A percentile compares a stretch with the other conserved stretches of the same genome.
phyloP scores from a whole-genome alignment of 2,113 vertebrate species.

The Spea bombifrons region DNA sequence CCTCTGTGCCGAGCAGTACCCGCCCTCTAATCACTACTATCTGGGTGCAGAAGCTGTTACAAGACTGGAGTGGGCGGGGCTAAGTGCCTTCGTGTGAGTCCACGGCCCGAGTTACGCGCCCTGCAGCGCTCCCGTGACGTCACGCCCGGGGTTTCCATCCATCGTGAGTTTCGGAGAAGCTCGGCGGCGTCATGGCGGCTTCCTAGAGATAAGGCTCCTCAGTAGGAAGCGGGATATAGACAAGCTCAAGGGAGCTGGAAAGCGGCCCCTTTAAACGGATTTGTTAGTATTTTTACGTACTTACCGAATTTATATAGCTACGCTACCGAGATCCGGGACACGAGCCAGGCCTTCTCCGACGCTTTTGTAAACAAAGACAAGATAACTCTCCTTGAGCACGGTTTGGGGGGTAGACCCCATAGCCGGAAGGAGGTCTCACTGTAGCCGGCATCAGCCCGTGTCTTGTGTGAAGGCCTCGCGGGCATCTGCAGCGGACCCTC shows the following conservation, averaged over 20 bases:
- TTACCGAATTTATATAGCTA: too few relatives aligned
- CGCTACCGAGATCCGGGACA: neutral
- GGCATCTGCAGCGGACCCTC: too few relatives aligned
- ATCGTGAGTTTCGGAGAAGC: conserved; percentile 41
- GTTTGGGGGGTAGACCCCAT: conserved; percentile 1
- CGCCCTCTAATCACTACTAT: neutral
- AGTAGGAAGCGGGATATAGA: neutral
- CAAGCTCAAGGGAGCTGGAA: too few relatives aligned
- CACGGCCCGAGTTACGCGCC: conserved; percentile 29
- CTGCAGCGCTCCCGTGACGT: conserved; percentile 45
- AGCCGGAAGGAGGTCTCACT: conserved; percentile 12
- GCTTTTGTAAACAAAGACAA: conserved; percentile 34
- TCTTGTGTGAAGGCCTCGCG: too few relatives aligned
- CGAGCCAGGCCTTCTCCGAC: neutral
- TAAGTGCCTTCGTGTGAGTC: conserved; percentile 22
- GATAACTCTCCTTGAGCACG: conserved; percentile 26
- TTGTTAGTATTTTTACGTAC: too few relatives aligned
- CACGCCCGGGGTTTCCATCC: conserved; percentile 46
- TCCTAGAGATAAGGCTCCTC: conserved; percentile 25
- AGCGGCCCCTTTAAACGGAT: too few relatives aligned
- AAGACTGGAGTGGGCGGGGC: neutral
- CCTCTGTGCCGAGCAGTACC: too few relatives aligned
- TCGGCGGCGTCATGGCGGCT: conserved; percentile 44
- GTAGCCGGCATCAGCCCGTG: too few relatives aligned
- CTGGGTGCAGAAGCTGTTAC: neutral